Percentiles rank a stretch among this genome's conserved stretches.
Evolutionary conservation across 2,113 vertebrate species (phyloP).

Genomic region (Labeo catla): DNA sequence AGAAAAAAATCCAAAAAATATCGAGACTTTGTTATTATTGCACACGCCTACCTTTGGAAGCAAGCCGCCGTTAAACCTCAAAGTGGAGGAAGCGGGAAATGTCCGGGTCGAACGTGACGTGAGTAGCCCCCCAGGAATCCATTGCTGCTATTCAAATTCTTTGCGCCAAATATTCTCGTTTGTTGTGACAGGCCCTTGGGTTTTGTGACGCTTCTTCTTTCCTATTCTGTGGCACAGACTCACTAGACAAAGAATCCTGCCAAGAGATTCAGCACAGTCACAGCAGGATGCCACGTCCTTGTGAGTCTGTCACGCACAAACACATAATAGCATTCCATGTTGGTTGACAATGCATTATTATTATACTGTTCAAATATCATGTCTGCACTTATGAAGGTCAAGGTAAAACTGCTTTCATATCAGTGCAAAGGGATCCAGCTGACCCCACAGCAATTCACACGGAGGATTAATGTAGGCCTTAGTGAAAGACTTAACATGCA

Average conservation of each 20-base stretch:
- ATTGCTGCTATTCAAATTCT: neutral
- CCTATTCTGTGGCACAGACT: neutral
- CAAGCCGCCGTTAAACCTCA: too few relatives aligned
- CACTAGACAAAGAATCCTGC: neutral
- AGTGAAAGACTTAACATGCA: neutral
- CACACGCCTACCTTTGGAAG: too few relatives aligned
- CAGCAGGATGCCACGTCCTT: neutral
- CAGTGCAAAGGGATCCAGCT: neutral
- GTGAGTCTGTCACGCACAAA: neutral
- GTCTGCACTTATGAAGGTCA: neutral
- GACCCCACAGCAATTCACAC: conserved; percentile 24
- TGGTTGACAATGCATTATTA: conserved; percentile 3
- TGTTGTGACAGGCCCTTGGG: neutral
- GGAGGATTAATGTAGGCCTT: neutral
- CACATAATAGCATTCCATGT: neutral
- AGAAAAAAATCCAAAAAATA: too few relatives aligned
- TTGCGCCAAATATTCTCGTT: neutral
- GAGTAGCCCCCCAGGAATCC: neutral
- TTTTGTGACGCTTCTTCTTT: conserved; percentile 4
- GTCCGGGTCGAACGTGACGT: neutral
- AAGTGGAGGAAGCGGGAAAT: neutral
- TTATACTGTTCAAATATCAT: neutral
- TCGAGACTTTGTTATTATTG: too few relatives aligned
- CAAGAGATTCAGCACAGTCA: neutral
- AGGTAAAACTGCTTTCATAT: neutral